Base-by-base conservation (phyloP, 2,888 invertebrate genomes). In the Drosophila limbata region DNA sequence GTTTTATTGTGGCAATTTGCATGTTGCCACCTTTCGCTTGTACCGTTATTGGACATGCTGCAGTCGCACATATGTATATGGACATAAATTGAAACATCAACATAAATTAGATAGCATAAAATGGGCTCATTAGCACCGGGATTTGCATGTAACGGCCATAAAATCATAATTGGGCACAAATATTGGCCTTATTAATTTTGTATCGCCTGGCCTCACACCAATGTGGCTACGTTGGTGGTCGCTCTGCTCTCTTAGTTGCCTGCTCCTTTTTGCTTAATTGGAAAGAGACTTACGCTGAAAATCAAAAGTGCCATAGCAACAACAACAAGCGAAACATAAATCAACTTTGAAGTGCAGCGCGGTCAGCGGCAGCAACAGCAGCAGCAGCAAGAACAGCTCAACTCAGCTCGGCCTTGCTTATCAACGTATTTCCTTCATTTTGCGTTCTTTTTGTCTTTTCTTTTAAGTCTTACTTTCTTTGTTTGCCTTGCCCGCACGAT, bases 311-410 rank as follows among this genome's bases (percentile, higher is more conserved):
- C 77, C 71, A 67, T 40, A 50, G 48, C 61, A 76, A 69, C 76
- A 76, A 51, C 33, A 62, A 35, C 51, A 63, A 55, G 47, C 52
- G 86, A 48, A 68, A 75, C 82, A 88, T 88, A 88, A 84, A 88
- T 88, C 86, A 84, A 88, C 86, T 85, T 76, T 88, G 86, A 85
- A 83, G 88, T 88, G 86, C 88, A 86, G 84, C 80, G 63, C 59
- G 57, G 60, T 50, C 79, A 63, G 50, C 44, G 50, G 44, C 59
- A 60, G 17, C 67, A 53, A 40, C 28, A 44, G 33, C 44, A 44
- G 2, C 4, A 40, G 10, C 48, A 56, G 67, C 57, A n/a, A n/a
- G n/a, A n/a, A 19, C 50, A 59, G 52, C 55, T 42, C 60, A 66
- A 40, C 42, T 60, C 64, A 31, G 61, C 65, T 66, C 84, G 84